Base-by-base conservation (phyloP, 2,888 invertebrate species). In the Oxyteleia sp. region DNA sequence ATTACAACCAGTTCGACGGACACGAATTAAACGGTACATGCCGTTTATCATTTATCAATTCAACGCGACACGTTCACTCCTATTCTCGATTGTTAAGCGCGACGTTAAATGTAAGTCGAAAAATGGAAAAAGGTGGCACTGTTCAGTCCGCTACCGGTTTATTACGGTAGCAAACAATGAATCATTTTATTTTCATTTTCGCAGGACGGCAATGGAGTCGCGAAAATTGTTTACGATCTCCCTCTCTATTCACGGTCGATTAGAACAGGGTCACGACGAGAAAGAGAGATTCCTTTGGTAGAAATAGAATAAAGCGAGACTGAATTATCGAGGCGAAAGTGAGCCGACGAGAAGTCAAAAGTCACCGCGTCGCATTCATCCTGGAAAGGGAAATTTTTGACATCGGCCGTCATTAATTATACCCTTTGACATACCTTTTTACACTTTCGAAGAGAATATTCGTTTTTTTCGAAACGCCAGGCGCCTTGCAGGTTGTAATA, bases 231-330 rank as follows among this genome's bases (percentile, higher is more conserved):
- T 83, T 79, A 78, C 83, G 45, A 49, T 81, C 76, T 81, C 71
- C 78, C 81, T 80, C 68, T 66, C 66, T 72, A 38, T 84, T 84
- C 84, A 76, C 81, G 84, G 81, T 84, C 84, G 84, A 84, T 84
- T 81, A 81, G 81, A 81, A 84, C 81, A 84, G 76, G 76, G 80
- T 81, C 76, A 84, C 64, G 84, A 80, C 61, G 61, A 55, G 72
- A 78, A 82, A 68, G 82, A 82, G 78, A 82, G 82, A 82, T 76
- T 63, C 63, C 82, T 26, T 35, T 5, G 59, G 51, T 59, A 55
- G 51, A 76, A 82, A 76, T 15, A 11, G 71, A 71, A 72, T 72
- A 61, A 66, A 78, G 66, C 61, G 76, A 72, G 82, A 63, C 72
- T 72, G 82, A 61, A 78, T 74, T 53, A 61, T 51, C 51, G 29